Conservation (phyloP, 2,797 vertebrate species). For the Buceros bicornis region DNA sequence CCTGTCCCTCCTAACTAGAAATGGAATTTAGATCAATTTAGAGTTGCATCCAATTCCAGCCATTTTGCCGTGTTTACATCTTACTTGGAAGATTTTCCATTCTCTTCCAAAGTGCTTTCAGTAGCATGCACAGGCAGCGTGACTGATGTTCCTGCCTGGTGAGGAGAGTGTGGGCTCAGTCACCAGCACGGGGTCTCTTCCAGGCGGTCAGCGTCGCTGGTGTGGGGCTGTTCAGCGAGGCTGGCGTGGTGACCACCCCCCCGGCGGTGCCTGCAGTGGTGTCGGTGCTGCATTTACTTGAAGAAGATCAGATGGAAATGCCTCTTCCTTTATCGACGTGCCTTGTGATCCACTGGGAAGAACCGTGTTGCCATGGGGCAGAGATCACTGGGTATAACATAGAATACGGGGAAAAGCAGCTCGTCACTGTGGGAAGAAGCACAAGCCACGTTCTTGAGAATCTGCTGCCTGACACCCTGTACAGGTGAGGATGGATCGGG, state of each 20-base stretch:
- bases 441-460: slow-evolving; percentile 82
- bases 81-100: neutral
- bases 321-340: slow-evolving; percentile 75
- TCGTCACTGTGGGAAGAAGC: slow-evolving; percentile 74
- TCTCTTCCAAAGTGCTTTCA: neutral
- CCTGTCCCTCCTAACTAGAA: neutral
- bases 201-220: slow-evolving; percentile 84
- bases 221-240: slow-evolving; percentile 80
- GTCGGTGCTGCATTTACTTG: slow-evolving; percentile 74
- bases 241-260: slow-evolving; percentile 75
- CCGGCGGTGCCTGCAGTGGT: slow-evolving; percentile 80
- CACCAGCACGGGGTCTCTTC: accelerated
- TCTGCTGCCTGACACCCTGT: slow-evolving; percentile 83
- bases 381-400: slow-evolving; percentile 86
- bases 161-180: accelerated
- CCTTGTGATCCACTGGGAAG: slow-evolving; percentile 84
- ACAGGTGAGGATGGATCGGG: slow-evolving; percentile 71
- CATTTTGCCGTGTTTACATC: accelerated
- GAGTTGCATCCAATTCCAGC: neutral
- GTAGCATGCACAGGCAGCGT: neutral
- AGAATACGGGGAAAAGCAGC: slow-evolving; percentile 83
- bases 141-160: neutral
- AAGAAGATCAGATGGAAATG: slow-evolving; percentile 75
- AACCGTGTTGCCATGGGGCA: slow-evolving; percentile 83
- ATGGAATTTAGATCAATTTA: neutral